These are phyloP conservation scores for Coenobita brevimanus DNA, from an alignment of 1,140 invertebrate species.

Conservation along the genomic window DNA sequence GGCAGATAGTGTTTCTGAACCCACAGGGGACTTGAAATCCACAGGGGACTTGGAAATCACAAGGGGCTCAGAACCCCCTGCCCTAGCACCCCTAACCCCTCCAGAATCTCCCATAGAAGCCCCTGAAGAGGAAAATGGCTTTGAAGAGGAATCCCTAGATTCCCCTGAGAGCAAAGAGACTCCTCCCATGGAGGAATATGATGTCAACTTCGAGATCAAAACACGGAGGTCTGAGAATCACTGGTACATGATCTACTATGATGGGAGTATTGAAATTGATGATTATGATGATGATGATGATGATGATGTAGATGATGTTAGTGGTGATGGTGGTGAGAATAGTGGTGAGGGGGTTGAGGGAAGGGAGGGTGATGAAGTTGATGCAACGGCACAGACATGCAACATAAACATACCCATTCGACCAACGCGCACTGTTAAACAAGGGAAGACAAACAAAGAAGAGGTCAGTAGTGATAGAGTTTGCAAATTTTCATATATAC, in stretches of 20 bases:
- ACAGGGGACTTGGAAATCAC: neutral
- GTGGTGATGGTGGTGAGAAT: neutral
- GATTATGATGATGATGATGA: slow-evolving; percentile 22
- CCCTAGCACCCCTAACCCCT: neutral
- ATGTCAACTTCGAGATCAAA: slow-evolving; percentile 25
- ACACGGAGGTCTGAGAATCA: slow-evolving; percentile 51
- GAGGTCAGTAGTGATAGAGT: too few species aligned
- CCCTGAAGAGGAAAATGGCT: neutral
- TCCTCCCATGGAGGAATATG: neutral
- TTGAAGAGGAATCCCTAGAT: neutral
- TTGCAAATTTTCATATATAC: too few species aligned
- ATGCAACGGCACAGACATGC: neutral
- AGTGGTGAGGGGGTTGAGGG: neutral
- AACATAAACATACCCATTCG: too few species aligned
- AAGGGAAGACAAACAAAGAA: too few species aligned
- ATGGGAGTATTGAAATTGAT: slow-evolving; percentile 40
- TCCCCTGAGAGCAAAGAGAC: neutral
- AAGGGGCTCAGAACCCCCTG: neutral
- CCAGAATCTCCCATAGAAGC: neutral
- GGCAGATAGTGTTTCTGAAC: neutral
- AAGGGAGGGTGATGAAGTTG: neutral
- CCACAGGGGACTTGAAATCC: too few species aligned
- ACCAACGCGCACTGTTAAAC: too few species aligned
- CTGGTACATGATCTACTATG: slow-evolving; percentile 64
- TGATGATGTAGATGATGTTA: neutral